phyloP scores from a whole-genome alignment of 2,113 vertebrate genomes.

The Lutjanus erythropterus region DNA sequence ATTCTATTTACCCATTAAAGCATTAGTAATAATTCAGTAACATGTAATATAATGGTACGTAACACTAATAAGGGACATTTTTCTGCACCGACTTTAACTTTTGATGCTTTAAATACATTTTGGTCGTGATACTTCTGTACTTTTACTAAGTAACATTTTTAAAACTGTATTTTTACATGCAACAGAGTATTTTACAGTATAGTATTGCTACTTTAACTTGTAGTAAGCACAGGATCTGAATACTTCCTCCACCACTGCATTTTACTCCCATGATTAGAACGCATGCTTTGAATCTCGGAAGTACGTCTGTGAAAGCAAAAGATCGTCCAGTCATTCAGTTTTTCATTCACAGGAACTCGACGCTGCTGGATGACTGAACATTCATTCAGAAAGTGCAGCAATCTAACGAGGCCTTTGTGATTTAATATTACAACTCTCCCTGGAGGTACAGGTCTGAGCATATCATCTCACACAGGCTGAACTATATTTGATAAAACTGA shows the following conservation, averaged over 20 bases:
- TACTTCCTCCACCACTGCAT: neutral
- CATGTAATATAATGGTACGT: neutral
- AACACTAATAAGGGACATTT: neutral
- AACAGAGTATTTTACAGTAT: neutral
- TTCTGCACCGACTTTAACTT: neutral
- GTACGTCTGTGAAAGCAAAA: neutral
- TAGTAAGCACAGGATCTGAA: neutral
- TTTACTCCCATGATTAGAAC: conserved; percentile 3
- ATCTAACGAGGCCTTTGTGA: conserved; percentile 40
- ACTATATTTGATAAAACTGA: conserved; percentile 28
- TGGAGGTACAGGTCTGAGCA: conserved; percentile 24
- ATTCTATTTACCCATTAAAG: neutral
- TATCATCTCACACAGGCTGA: conserved; percentile 22
- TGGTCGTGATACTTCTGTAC: neutral
- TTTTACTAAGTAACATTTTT: neutral
- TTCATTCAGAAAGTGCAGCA: conserved; percentile 61
- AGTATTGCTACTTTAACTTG: neutral
- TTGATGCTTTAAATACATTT: neutral
- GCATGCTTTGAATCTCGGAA: conserved; percentile 20
- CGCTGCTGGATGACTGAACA: conserved; percentile 38
- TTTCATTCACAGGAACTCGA: conserved; percentile 52
- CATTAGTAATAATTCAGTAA: neutral
- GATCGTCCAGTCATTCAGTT: conserved; percentile 30
- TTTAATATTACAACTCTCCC: conserved; percentile 47
- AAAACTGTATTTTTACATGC: neutral